Conservation (phyloP, 2,888 invertebrate species). For the Cerastis rubricosa region DNA sequence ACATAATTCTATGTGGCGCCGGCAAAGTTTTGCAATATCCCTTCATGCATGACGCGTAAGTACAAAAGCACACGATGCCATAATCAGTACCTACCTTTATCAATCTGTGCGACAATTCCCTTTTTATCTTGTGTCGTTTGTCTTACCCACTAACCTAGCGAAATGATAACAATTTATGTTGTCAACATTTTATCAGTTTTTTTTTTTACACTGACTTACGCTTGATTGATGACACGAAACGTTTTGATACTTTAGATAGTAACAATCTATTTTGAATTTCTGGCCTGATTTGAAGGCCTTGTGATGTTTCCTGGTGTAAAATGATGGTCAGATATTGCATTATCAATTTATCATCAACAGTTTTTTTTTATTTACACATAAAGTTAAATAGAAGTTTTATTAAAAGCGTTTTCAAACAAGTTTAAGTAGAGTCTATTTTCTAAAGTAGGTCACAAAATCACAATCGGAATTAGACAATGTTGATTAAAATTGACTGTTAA, state of each 20-base stretch:
- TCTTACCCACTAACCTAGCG: constrained; percentile 85
- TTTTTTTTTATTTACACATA: neutral
- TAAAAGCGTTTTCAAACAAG: neutral
- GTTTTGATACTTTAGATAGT: constrained; percentile 58
- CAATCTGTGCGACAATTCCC: constrained; percentile 55
- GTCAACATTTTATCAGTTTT: constrained; percentile 61
- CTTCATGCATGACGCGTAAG: neutral
- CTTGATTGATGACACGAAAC: constrained; percentile 79
- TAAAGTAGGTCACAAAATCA: constrained; percentile 23
- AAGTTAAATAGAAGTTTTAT: neutral
- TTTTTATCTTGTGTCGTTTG: constrained; percentile 61
- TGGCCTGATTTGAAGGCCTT: constrained; percentile 47
- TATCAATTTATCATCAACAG: neutral
- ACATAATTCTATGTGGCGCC: neutral
- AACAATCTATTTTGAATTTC: constrained; percentile 44
- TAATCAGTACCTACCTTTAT: constrained; percentile 56
- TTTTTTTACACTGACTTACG: constrained; percentile 66
- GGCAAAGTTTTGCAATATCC: constrained; percentile 20
- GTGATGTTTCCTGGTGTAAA: constrained; percentile 22
- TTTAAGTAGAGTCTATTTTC: neutral
- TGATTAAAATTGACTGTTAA: constrained; percentile 26
- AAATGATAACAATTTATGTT: constrained; percentile 72
- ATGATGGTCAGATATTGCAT: constrained; percentile 18
- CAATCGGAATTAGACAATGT: constrained; percentile 9
- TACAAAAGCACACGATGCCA: neutral